Conservation (phyloP, 2,888 invertebrate species). For the Parnassius orleans region DNA sequence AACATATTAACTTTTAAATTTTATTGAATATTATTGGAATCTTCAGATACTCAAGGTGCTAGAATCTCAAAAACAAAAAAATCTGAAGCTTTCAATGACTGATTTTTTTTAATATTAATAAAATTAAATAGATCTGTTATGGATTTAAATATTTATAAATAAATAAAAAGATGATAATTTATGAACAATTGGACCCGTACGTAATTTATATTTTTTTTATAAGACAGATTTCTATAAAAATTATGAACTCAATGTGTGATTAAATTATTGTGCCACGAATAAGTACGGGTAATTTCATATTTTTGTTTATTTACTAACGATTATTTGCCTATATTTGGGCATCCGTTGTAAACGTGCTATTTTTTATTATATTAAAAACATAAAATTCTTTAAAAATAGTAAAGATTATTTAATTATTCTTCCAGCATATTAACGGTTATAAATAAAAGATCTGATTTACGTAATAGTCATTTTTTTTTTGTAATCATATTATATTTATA, state of each 20-base stretch:
- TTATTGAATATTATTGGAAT: slow-evolving; percentile 68
- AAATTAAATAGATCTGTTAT: slow-evolving; percentile 59
- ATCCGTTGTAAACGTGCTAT: slow-evolving; percentile 19
- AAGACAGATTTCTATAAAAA: background rate
- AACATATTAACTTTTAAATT: slow-evolving; percentile 35
- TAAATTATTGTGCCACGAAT: slow-evolving; percentile 65
- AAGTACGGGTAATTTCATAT: slow-evolving; percentile 66
- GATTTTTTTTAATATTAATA: slow-evolving; percentile 51
- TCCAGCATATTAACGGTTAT: background rate
- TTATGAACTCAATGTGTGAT: slow-evolving; percentile 39
- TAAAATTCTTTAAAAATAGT: slow-evolving; percentile 7
- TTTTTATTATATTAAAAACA: slow-evolving; percentile 3
- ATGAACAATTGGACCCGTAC: slow-evolving; percentile 45
- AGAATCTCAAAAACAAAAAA: slow-evolving; percentile 64
- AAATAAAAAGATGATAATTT: slow-evolving; percentile 31
- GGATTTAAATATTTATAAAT: slow-evolving; percentile 18
- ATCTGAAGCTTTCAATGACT: slow-evolving; percentile 79
- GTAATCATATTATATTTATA: slow-evolving; percentile 24
- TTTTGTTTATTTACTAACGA: slow-evolving; percentile 36
- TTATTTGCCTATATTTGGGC: slow-evolving; percentile 1
- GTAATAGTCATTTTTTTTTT: slow-evolving; percentile 32
- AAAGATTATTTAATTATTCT: slow-evolving; percentile 34
- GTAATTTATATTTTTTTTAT: slow-evolving; percentile 38
- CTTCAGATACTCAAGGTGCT: slow-evolving; percentile 71
- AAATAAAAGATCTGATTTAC: slow-evolving; percentile 20